phyloP scores from a whole-genome alignment of 2,888 invertebrate species.

The Aelia acuminata region DNA sequence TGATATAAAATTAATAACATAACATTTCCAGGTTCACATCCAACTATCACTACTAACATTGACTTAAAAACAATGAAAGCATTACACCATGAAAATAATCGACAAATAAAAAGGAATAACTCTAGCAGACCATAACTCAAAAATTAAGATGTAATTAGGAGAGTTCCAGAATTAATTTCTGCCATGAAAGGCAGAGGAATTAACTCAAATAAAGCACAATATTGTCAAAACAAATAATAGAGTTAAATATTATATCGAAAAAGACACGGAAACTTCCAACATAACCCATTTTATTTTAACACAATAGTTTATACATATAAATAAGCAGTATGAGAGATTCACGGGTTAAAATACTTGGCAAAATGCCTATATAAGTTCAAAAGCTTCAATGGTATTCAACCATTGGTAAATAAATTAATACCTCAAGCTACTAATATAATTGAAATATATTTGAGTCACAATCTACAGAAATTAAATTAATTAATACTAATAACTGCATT shows the following conservation, averaged over 20 bases:
- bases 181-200: too few species aligned
- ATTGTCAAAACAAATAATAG: not conserved
- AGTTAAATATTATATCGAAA: not conserved
- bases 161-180: too few species aligned
- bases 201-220: not conserved
- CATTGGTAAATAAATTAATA: constrained; percentile 15
- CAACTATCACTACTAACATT: too few species aligned
- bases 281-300: not conserved
- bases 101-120: too few species aligned
- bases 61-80: too few species aligned
- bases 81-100: too few species aligned
- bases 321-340: constrained; percentile 35
- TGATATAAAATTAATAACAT: too few species aligned
- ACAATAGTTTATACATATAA: constrained; percentile 5
- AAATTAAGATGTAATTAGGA: too few species aligned
- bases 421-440: not conserved
- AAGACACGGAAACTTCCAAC: not conserved
- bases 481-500: not conserved
- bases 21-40: too few species aligned
- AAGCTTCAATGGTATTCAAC: constrained; percentile 41
- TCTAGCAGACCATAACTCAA: too few species aligned
- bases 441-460: not conserved
- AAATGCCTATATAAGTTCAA: constrained; percentile 46
- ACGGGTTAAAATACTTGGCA: constrained; percentile 44
- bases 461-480: not conserved